Conservation (phyloP, 1,140 invertebrate species). For the Daktulosphaira vitifoliae region DNA sequence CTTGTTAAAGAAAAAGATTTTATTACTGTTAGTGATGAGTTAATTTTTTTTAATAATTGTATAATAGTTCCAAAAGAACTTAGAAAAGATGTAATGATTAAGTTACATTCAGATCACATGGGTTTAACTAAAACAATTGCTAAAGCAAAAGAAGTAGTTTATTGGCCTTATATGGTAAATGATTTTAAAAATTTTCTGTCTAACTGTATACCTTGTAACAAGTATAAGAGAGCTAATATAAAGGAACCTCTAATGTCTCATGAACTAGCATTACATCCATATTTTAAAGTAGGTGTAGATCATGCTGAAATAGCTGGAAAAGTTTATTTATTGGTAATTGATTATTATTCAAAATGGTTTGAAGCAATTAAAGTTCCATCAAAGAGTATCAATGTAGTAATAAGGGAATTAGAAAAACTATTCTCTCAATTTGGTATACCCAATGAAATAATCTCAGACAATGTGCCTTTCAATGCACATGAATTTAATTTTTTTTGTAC, state of each 20-base stretch:
- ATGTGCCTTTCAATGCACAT: background rate
- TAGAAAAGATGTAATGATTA: background rate
- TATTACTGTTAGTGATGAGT: slow-evolving; percentile 12
- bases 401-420: too few species aligned
- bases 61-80: background rate
- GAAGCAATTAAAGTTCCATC: too few species aligned
- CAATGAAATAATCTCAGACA: background rate
- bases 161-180: slow-evolving; percentile 19
- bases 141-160: background rate
- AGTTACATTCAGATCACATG: slow-evolving; percentile 12
- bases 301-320: too few species aligned
- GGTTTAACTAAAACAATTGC: background rate
- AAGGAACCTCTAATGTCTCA: slow-evolving; percentile 8
- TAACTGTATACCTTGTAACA: background rate
- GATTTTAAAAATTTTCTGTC: slow-evolving; percentile 1
- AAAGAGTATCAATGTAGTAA: too few species aligned
- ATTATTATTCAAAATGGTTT: too few species aligned
- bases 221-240: slow-evolving; percentile 20
- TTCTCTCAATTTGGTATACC: too few species aligned
- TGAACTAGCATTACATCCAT: background rate
- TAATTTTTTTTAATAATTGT: slow-evolving; percentile 5
- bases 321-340: too few species aligned
- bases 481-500: slow-evolving; percentile 32
- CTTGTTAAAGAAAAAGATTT: slow-evolving; percentile 19
- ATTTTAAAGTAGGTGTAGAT: background rate